Conservation (phyloP, 2,888 invertebrate genomes). For the Leucoptera coffeella region DNA sequence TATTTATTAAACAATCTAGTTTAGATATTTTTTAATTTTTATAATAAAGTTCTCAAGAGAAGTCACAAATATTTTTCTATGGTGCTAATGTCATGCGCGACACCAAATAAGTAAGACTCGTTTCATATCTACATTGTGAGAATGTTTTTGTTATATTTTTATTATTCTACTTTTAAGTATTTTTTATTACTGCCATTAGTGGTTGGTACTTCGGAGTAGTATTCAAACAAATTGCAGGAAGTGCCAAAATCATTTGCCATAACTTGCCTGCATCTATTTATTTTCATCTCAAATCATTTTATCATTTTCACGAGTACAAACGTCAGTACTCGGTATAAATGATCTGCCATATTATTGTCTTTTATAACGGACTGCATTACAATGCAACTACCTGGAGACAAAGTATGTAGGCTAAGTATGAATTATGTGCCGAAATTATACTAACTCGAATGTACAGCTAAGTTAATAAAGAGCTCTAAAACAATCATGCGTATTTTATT, state of each 20-base stretch:
- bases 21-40: constrained; percentile 53
- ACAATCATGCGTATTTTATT: constrained; percentile 15
- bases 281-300: constrained; percentile 23
- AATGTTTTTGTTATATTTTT: constrained; percentile 42
- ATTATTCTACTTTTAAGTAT: constrained; percentile 35
- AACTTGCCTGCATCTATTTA: constrained; percentile 52
- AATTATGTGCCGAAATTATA: constrained; percentile 52
- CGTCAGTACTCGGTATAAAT: constrained; percentile 45
- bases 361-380: constrained; percentile 44
- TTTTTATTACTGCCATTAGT: constrained; percentile 48
- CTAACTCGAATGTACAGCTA: constrained; percentile 56
- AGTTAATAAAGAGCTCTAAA: constrained; percentile 51
- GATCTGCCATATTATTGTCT: constrained; percentile 51
- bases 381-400: constrained; percentile 31
- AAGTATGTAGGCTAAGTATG: constrained; percentile 44
- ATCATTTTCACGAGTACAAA: constrained; percentile 45
- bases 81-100: constrained; percentile 50
- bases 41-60: constrained; percentile 43
- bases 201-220: constrained; percentile 35
- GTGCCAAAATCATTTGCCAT: constrained; percentile 31
- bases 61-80: constrained; percentile 46
- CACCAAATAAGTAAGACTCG: constrained; percentile 50
- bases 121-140: constrained; percentile 42
- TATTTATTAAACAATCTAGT: constrained; percentile 46
- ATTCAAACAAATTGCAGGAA: constrained; percentile 13